Percentiles rank a stretch among this genome's conserved stretches.
These are phyloP conservation scores for Dendrocopos noguchii DNA, from an alignment of 2,113 vertebrate species.

Conservation along the genomic window DNA sequence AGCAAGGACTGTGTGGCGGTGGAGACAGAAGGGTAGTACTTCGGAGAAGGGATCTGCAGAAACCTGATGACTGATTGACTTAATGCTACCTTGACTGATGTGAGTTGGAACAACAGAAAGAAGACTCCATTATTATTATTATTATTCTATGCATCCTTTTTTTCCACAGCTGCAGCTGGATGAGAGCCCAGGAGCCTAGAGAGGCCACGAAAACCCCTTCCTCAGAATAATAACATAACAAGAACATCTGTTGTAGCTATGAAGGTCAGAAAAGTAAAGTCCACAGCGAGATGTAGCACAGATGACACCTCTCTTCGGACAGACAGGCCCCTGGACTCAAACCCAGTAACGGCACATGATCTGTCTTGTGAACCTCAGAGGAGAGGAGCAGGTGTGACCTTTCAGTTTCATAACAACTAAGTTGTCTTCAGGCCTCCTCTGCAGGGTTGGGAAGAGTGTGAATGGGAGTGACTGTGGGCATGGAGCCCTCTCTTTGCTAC, in stretches of 20 bases:
- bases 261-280: conserved; percentile 36
- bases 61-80: background rate
- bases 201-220: conserved; percentile 33
- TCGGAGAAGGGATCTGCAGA: background rate
- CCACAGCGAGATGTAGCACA: background rate
- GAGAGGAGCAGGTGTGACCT: conserved; percentile 2
- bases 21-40: background rate
- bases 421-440: background rate
- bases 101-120: conserved; percentile 48
- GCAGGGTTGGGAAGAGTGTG: rapidly evolving
- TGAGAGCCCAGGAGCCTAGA: conserved; percentile 20
- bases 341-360: background rate
- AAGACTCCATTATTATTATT: conserved; percentile 43
- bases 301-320: conserved; percentile 5
- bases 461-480: background rate
- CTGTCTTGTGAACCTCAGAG: background rate
- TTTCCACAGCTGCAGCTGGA: conserved; percentile 65
- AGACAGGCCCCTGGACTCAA: background rate
- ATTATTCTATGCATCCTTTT: conserved; percentile 63
- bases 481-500: background rate
- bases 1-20: background rate
- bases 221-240: conserved; percentile 33
- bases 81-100: conserved; percentile 61
- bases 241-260: conserved; percentile 60
- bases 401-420: background rate